Evolutionary conservation across 2,113 vertebrate species (phyloP).

Genomic region (Poecile atricapillus): DNA sequence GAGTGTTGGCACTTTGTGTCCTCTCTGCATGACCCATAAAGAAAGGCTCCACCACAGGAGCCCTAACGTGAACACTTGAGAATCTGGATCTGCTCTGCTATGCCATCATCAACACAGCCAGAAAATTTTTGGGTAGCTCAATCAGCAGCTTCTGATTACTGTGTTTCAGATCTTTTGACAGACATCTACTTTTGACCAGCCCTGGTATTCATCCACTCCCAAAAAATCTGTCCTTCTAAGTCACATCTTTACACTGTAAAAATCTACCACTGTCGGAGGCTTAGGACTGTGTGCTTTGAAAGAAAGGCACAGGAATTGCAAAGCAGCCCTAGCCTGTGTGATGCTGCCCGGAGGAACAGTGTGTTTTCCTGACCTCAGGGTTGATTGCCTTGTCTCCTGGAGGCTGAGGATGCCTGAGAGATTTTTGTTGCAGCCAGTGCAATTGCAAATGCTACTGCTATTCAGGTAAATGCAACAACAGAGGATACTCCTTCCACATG

Average conservation of each 20-base stretch:
- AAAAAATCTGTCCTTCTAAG: neutral
- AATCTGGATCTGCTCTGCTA: neutral
- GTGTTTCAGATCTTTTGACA: neutral
- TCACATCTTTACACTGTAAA: neutral
- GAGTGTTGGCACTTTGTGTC: neutral
- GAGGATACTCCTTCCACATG: neutral
- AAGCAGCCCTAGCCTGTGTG: neutral
- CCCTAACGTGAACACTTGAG: fast-evolving
- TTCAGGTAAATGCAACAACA: neutral
- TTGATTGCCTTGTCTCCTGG: neutral
- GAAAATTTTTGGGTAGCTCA: neutral
- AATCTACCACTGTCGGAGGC: neutral
- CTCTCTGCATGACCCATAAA: neutral
- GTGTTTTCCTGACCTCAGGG: neutral
- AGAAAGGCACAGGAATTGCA: neutral
- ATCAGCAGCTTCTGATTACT: neutral
- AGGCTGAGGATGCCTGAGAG: neutral
- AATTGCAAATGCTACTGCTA: neutral
- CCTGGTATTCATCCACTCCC: neutral
- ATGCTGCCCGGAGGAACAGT: neutral
- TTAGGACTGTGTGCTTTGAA: neutral
- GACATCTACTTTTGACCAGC: neutral
- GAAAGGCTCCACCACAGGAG: neutral
- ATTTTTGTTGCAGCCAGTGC: neutral
- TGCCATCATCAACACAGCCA: neutral